Evolutionary conservation across 2,797 vertebrate species (phyloP), one percentile per base, ranked within the genome.

Genomic region (Lepus oiostolus): DNA sequence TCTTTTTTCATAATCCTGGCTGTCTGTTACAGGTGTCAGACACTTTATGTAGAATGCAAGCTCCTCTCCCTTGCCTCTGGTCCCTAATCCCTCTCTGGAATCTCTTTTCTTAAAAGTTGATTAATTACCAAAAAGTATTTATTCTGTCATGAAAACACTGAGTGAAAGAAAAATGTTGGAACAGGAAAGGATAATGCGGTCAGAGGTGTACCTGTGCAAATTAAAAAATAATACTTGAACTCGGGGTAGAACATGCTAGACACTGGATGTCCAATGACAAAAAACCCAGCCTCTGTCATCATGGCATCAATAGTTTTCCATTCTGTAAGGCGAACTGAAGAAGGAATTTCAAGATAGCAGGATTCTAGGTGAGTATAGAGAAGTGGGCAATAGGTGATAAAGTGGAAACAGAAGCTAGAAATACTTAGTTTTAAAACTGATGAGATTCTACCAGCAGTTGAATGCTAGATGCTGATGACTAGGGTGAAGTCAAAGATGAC

Each of bases 291-390:
- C 28, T 89, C 24, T 74, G 22, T 82, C 21, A 81, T 26, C 42
- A 14, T 12, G 50, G 2, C 22, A 7, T 14, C 70, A 28, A 28
- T 2, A 24, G 8, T 74, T 76, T 70, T 76, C 11, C 26, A 21
- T 38, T 42, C 13, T 65, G 16, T 54, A 70, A 24, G 24, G 60
- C 50, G 2, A 68, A 81, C 35, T 83, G 38, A 88, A 84, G 54
- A 92, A 62, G 52, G 38, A 26, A 80, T 19, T 26, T 35, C 91
- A 86, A 90, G 74, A 50, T 79, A 38, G 30, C 24, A 91, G 50
- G 58, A 50, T 74, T 74, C 28, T 24, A 10, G 4, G 21, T 42
- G 12, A 89, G n/a, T 52, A 84, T 28, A 28, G 22, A 81, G 7
- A 77, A 60, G 17, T 22, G 10, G 28, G 16, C 14, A 60, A 62